Base-by-base conservation (phyloP, 2,797 vertebrate species). In the Enteromius paludinosus region DNA sequence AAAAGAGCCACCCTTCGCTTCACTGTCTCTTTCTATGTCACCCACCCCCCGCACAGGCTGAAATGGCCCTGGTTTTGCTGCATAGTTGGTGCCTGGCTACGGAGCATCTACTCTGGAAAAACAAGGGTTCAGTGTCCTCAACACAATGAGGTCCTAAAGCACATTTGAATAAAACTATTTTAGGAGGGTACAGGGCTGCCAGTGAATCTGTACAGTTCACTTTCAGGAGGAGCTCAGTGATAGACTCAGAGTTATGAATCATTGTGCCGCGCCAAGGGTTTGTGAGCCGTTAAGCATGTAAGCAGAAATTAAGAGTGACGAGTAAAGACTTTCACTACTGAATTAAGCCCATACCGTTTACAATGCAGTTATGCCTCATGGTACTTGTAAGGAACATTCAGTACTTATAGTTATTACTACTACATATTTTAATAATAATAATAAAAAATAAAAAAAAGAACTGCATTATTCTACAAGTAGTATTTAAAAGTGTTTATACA, bases 51-150 rank as follows among this genome's bases (percentile, higher is more conserved):
- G 41, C 47, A 1, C 77, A 33, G 33, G 18, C 72, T 38, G 71
- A 84, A 78, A 84, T 78, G 79, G 70, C 86, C 83, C 86, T 83
- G 81, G 83, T 83, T 85, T 78, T 73, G 68, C 82, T 66, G 81
- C 88, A 89, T 85, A 88, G 84, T 82, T 84, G 73, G 79, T 87
- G 84, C 89, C 84, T 87, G 79, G 87, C 90, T 91, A 87, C 90
- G 78, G 91, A 91, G 89, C 88, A 92, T 90, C 88, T 89, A 82
- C 69, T 84, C 86, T 74, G 84, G 12, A 79, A 88, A 93, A 91
- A 94, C 92, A 94, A 93, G 92, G 89, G 86, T 89, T 87, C 91
- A 88, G 86, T 88, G 85, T 88, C 84, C 86, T 83, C 73, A 75
- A 78, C 78, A 81, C 81, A 83, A 86, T 78, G 47, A 78, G 62